Conservation (phyloP, 2,888 invertebrate species). For the Spodoptera littoralis region DNA sequence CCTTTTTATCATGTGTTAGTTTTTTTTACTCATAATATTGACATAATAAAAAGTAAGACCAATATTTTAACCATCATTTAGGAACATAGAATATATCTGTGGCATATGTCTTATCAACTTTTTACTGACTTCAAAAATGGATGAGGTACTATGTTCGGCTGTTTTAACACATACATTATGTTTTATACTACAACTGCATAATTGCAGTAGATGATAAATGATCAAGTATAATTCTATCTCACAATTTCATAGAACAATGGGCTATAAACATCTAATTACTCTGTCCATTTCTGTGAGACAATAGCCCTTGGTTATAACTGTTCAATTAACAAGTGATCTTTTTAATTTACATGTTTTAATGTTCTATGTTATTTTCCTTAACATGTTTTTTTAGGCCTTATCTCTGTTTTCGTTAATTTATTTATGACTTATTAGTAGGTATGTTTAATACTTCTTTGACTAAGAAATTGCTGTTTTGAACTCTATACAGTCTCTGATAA, state of each 20-base stretch:
- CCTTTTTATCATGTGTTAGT: no score
- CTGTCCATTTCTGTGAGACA: slow-evolving; percentile 56
- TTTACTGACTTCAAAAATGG: not conserved
- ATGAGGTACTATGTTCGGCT: no score
- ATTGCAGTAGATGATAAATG: slow-evolving; percentile 42
- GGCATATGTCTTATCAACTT: slow-evolving; percentile 17
- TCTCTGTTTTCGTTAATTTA: not conserved
- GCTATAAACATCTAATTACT: slow-evolving; percentile 66
- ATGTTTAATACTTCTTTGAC: no score
- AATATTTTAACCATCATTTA: no score
- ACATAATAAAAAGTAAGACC: no score
- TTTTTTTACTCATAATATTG: no score
- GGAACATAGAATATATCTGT: not conserved
- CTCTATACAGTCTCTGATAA: no score
- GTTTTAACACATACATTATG: not conserved
- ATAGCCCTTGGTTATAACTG: slow-evolving; percentile 55
- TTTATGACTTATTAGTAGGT: no score
- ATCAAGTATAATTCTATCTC: slow-evolving; percentile 45
- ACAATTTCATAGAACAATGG: slow-evolving; percentile 62
- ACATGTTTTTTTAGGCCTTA: slow-evolving; percentile 11
- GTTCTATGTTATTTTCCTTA: slow-evolving; percentile 1
- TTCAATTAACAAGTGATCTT: slow-evolving; percentile 63
- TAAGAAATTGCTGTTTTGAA: no score
- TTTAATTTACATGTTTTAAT: slow-evolving; percentile 33
- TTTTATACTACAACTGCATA: slow-evolving; percentile 16